A percentile compares a stretch with the other conserved stretches of the same genome.
phyloP scores from a whole-genome alignment of 1,140 invertebrate species.

The Brachionus sp. region DNA sequence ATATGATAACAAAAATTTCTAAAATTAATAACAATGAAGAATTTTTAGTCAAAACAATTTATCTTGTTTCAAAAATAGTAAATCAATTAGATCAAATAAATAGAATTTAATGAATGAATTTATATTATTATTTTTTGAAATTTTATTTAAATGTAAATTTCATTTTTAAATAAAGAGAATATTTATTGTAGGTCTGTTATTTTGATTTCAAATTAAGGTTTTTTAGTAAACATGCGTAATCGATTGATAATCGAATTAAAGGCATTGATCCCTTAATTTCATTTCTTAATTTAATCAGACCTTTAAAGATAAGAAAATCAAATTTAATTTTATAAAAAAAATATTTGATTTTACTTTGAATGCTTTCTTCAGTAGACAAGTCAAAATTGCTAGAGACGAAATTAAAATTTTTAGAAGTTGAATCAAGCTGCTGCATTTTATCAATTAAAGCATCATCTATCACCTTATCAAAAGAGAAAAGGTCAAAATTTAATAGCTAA shows the following conservation, averaged over 20 bases:
- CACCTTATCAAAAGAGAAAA: background rate
- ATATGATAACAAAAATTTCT: background rate
- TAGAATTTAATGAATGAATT: no score
- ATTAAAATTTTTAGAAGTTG: slow-evolving; percentile 2
- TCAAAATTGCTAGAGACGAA: background rate
- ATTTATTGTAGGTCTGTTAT: background rate
- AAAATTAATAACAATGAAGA: background rate
- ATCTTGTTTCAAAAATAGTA: no score
- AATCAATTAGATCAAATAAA: no score
- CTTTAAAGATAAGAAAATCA: background rate
- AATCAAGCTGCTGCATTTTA: background rate
- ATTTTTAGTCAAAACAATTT: no score
- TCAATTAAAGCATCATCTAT: background rate
- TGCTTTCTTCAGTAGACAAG: background rate
- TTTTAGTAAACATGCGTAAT: background rate
- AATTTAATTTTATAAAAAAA: background rate
- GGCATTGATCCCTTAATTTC: background rate
- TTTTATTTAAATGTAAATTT: background rate
- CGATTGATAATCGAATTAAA: background rate
- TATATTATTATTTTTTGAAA: background rate
- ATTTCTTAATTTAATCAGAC: background rate
- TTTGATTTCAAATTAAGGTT: background rate
- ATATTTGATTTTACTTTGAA: background rate
- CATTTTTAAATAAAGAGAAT: no score
- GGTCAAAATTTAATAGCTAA: background rate